Evolutionary conservation across 2,797 vertebrate species (phyloP).

Genomic region (Melopsittacus undulatus): DNA sequence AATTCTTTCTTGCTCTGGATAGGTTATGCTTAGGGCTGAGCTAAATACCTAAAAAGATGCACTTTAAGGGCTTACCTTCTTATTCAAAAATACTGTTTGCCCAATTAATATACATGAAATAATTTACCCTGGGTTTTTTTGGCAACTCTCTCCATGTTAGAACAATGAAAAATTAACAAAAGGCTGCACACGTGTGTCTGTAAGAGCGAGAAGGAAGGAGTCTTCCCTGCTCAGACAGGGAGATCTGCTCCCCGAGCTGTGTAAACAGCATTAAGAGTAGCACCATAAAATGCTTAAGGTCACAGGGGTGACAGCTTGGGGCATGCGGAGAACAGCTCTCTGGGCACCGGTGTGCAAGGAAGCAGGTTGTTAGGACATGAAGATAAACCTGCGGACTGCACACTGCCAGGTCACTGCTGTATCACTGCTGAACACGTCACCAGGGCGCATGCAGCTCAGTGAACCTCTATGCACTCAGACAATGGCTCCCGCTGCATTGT

Average conservation of each 20-base stretch:
- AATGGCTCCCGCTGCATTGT: slow-evolving; percentile 9
- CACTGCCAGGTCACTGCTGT: background rate
- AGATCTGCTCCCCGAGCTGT: background rate
- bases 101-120: background rate
- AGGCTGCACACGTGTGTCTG: fast-evolving
- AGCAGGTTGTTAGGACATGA: fast-evolving
- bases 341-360: fast-evolving
- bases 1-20: background rate
- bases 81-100: background rate
- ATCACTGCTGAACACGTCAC: background rate
- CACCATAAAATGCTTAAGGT: background rate
- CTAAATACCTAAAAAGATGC: background rate
- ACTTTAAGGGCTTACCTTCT: background rate
- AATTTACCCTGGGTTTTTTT: background rate
- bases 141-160: background rate
- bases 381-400: background rate
- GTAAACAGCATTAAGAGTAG: background rate
- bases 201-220: background rate
- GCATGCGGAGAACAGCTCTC: background rate
- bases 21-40: background rate
- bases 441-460: background rate
- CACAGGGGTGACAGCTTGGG: background rate
- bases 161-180: background rate
- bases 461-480: background rate
- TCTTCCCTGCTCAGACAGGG: background rate